Base-by-base conservation (phyloP, 2,888 invertebrate genomes). In the Neoascia interrupta region DNA sequence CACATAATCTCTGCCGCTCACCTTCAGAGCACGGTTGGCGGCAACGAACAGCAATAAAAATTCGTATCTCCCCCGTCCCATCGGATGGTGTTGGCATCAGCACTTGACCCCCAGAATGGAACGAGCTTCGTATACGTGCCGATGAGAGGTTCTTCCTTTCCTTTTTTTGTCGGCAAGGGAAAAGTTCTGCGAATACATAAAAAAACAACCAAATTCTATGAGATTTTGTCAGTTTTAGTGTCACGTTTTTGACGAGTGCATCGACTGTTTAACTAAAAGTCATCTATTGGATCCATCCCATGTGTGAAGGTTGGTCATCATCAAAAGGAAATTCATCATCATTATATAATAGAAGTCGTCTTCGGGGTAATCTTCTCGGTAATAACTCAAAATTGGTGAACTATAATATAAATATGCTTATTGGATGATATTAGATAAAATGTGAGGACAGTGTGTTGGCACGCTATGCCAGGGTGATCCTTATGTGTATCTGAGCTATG, bases 231-330 rank as follows among this genome's bases (percentile, higher is more conserved):
- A 68, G 66, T 56, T 68, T 26, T 15, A 13, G 54, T 45, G 73
- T 79, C 79, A 79, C 79, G 79, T 73, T 73, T 73, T 68, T 31
- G 61, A 11, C 43, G 61, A 79, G 73, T 73, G 66, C 72, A 76
- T 76, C 76, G 53, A 70, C 75, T 64, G 53, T 72, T 76, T 76
- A 72, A 39, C 53, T 37, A 41, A 51, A 79, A 73, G 73, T 61
- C 79, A 79, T 79, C 66, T 56, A 21, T 64, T 23, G 21, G 18
- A 37, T 13, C 63, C 45, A 60, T 47, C 28, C 13, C 31, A 21
- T 49, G 36, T 28, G 23, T 23, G 21, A n/a, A 23, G n/a, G 3
- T 13, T 28, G 28, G 34, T 34, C 15, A 51, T 45, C 19, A 49
- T 49, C 49, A 23, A 23, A 13, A 31, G 26, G 34, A 37, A 21